These are phyloP conservation scores for Calidris pugnax DNA, from an alignment of 2,113 vertebrate genomes.

Conservation along the genomic window DNA sequence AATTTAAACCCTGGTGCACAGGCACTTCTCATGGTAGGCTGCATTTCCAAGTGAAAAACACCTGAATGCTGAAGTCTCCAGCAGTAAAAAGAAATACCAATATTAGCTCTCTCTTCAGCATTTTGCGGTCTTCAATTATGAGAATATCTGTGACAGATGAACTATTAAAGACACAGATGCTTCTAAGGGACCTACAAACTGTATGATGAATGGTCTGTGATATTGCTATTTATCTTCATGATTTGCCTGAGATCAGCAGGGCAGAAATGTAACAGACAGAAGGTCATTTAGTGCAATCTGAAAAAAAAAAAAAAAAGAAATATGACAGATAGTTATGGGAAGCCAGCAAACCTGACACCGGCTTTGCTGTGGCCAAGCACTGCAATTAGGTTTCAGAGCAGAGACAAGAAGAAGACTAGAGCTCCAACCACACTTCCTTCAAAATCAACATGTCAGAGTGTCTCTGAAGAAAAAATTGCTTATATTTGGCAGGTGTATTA, in stretches of 20 bases:
- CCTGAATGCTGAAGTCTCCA: neutral
- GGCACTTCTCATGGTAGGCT: neutral
- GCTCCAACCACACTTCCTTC: neutral
- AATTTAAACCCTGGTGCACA: neutral
- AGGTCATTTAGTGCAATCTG: slow-evolving; percentile 40
- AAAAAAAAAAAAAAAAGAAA: neutral
- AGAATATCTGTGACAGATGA: slow-evolving; percentile 22
- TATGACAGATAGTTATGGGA: slow-evolving; percentile 37
- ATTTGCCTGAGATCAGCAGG: slow-evolving; percentile 51
- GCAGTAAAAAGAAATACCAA: neutral
- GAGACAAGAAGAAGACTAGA: neutral
- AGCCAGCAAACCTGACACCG: slow-evolving; percentile 35
- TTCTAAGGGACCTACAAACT: slow-evolving; percentile 33
- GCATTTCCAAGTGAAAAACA: neutral
- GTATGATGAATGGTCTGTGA: slow-evolving; percentile 34
- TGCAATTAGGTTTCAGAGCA: slow-evolving; percentile 25
- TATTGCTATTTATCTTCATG: slow-evolving; percentile 51
- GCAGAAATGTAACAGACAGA: slow-evolving; percentile 52
- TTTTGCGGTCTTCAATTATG: neutral
- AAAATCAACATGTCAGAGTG: neutral
- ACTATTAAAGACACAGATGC: slow-evolving; percentile 53
- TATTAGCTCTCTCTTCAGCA: neutral
- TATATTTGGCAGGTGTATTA: slow-evolving; percentile 2
- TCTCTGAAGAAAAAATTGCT: neutral
- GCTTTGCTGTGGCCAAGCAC: slow-evolving; percentile 35